Base-by-base conservation (phyloP, 1,140 invertebrate species). In the Diprion similis region DNA sequence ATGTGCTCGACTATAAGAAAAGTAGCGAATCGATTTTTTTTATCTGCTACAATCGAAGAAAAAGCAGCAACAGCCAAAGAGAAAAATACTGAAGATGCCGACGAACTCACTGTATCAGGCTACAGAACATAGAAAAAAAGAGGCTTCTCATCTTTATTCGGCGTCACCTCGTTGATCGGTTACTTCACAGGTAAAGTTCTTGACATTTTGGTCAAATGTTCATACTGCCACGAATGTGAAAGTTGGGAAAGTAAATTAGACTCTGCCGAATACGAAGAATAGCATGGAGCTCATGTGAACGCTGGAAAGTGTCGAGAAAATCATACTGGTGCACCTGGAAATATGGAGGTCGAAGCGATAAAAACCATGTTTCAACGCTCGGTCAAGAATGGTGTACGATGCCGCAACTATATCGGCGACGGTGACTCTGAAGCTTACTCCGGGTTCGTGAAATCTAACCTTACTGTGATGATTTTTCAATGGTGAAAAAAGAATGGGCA, bases 401-500 rank as follows among this genome's bases (percentile, higher is more conserved):
- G 78, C 68, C 68, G 59, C 45, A 68, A 72, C 65, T 78, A 80
- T 70, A 64, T 80, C 1, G 77, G 78, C n/a, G 76, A 80, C 64
- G 77, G 76, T 9, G 76, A 80, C 51, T 77, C 77, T 15, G 15
- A 51, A 15, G 15, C 48, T 10, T 51, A 51, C 48, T 10, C 8
- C 9, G 15, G 15, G 48, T 8, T 51, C 15, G 48, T 51, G 9
- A 15, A 51, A 15, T 10, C 9, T 10, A 51, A 15, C 48, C 48
- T 10, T 51, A 51, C 15, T 8, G n/a, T n/a, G 48, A 51, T 47
- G 9, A 6, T 71, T 76, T 68, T 6, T 45, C 47, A 24, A 81
- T 69, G 74, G 78, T 8, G 71, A 80, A 59, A 80, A 81, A 66
- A 74, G 79, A 71, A 82, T 80, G 77, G 76, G 77, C n/a, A n/a